phyloP scores from a whole-genome alignment of 2,888 invertebrate species.

The Phasia obesa region DNA sequence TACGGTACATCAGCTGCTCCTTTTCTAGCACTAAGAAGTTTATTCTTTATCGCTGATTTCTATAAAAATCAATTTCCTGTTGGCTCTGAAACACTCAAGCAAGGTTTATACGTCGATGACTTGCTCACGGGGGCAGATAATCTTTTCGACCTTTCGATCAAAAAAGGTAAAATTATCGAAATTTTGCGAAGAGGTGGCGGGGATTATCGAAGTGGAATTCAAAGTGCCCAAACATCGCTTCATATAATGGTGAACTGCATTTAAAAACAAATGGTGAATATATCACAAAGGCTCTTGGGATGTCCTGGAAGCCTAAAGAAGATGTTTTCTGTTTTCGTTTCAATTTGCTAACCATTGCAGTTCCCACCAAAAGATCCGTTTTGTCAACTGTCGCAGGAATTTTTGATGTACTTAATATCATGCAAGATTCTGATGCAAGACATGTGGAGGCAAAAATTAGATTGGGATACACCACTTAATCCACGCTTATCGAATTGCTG shows the following conservation, averaged over 20 bases:
- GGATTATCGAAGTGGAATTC: slow-evolving; percentile 56
- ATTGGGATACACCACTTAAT: slow-evolving; percentile 38
- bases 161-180: slow-evolving; percentile 42
- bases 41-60: slow-evolving; percentile 47
- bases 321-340: slow-evolving; percentile 2
- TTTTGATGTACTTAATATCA: slow-evolving; percentile 55
- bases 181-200: slow-evolving; percentile 52
- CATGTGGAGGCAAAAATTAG: slow-evolving; percentile 41
- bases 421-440: slow-evolving; percentile 57
- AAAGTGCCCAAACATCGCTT: slow-evolving; percentile 33
- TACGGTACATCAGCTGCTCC: slow-evolving; percentile 66
- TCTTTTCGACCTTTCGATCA: slow-evolving; percentile 39
- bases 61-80: slow-evolving; percentile 61
- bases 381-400: slow-evolving; percentile 51
- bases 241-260: background rate
- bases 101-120: slow-evolving; percentile 72
- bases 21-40: slow-evolving; percentile 50
- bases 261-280: slow-evolving; percentile 20
- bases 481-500: background rate
- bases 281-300: slow-evolving; percentile 12
- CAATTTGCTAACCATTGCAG: background rate
- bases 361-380: slow-evolving; percentile 43
- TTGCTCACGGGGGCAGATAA: slow-evolving; percentile 60
- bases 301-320: slow-evolving; percentile 2
- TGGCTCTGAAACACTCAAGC: slow-evolving; percentile 60